phyloP scores from a whole-genome alignment of 2,113 vertebrate species.

The Aldabrachelys gigantea region DNA sequence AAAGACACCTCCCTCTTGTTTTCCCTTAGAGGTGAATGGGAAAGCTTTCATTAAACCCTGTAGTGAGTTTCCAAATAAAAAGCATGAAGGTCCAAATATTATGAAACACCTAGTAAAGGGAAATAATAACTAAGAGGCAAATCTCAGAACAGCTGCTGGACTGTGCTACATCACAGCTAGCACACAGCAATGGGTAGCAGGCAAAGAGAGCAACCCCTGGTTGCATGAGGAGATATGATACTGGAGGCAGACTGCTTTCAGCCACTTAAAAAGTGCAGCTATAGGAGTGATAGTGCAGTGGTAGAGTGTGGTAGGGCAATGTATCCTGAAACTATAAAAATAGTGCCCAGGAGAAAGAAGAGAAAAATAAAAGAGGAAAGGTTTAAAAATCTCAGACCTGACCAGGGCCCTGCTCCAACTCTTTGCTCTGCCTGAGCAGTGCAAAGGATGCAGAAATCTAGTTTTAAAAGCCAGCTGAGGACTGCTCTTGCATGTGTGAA shows the following conservation, averaged over 20 bases:
- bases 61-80: neutral
- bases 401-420: neutral
- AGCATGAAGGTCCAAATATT: rapidly evolving
- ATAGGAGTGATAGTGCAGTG: neutral
- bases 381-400: neutral
- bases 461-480: neutral
- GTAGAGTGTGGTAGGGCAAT: neutral
- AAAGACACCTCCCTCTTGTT: rapidly evolving
- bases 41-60: neutral
- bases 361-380: neutral
- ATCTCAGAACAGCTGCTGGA: neutral
- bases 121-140: too few species aligned
- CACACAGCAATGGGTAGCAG: too few species aligned
- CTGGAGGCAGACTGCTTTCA: neutral
- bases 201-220: neutral
- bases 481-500: neutral
- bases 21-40: neutral
- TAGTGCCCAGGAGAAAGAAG: neutral
- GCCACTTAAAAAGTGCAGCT: too few species aligned
- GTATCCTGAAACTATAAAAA: neutral
- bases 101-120: neutral
- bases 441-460: neutral
- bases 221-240: rapidly evolving
- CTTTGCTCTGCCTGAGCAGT: neutral
- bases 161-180: neutral